Base-by-base conservation (phyloP, 1,140 invertebrate species). In the Neodiprion lecontei region DNA sequence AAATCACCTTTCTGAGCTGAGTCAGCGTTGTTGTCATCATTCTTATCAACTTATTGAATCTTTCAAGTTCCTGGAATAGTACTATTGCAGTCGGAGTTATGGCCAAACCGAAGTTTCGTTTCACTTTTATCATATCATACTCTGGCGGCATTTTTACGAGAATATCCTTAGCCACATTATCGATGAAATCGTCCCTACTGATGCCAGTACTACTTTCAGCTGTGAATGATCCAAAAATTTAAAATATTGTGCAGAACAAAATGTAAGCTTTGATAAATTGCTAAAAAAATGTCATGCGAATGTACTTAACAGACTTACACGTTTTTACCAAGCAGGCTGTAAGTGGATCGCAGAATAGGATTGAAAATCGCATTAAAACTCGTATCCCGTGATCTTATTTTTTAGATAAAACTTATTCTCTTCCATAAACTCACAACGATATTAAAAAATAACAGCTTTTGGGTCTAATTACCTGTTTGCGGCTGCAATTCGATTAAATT, bases 401-500 rank as follows among this genome's bases (percentile, higher is more conserved):
- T 40, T 40, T 40, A 40, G 28, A 40, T 40, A 40, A 40, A 40
- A 40, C 1, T 40, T 1, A 40, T 40, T 40, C 5, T 1, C 28
- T 40, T 1, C 28, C 5, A 40, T 7, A 73, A 73, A 21, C 47
- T 73, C 17, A 28, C 14, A 67, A 66, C 49, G 21, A 49, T 9
- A n/a, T 17, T 50, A 9, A 11, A 3, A 72, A 72, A 17, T 61
- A 72, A 28, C 21, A 48, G 47, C 14, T 61, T 28, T 3, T 61
- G 17, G 21, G 28, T 40, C 28, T 40, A 69, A 69, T 88, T 87
- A 94, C 95, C 93, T 72, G 94, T 94, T 89, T 96, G 95, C 21
- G 96, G 96, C 83, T 97, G 96, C 48, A 97, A 87, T 81, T 96
- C 94, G 78, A 96, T 93, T 68, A 98, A 88, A 86, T 95, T 92